phyloP scores from a whole-genome alignment of 2,113 vertebrate genomes.

The Hemibates koningsi region DNA sequence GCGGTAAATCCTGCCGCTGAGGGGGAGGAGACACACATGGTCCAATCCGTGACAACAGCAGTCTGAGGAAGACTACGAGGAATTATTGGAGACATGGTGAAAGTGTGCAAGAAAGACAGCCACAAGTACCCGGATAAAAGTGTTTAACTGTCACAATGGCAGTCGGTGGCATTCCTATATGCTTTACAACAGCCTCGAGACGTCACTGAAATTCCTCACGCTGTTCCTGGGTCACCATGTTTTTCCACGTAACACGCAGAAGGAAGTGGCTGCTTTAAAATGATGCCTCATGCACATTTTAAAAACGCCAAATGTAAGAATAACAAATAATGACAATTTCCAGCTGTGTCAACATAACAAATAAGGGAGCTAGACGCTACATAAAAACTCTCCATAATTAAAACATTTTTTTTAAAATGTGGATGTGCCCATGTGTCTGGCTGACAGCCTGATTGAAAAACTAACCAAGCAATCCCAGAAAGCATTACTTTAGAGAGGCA shows the following conservation, averaged over 20 bases:
- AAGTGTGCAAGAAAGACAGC: not conserved
- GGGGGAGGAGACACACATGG: slow-evolving; percentile 14
- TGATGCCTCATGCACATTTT: not conserved
- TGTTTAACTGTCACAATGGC: not conserved
- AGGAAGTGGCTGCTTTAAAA: not conserved
- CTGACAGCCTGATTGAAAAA: not conserved
- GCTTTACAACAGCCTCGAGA: not conserved
- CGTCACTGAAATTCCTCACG: not conserved
- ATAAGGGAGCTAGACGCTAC: not conserved
- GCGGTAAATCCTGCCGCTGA: slow-evolving; percentile 32
- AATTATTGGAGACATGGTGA: not conserved
- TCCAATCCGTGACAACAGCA: slow-evolving; percentile 9
- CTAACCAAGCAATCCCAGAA: not conserved
- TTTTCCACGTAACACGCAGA: not conserved
- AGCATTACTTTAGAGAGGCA: not conserved
- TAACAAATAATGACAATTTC: not conserved
- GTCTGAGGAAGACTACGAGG: not conserved
- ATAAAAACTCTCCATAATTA: not conserved
- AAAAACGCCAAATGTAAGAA: not conserved
- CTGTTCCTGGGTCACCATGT: not conserved
- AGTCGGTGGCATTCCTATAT: not conserved
- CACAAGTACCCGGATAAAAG: not conserved
- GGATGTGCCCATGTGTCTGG: not conserved
- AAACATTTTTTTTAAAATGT: not conserved
- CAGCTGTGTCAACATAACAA: not conserved